Percentiles rank a stretch among this genome's conserved stretches.
These are phyloP conservation scores for Scolopax bukidnonensis DNA, from an alignment of 2,797 vertebrate species.

Conservation along the genomic window DNA sequence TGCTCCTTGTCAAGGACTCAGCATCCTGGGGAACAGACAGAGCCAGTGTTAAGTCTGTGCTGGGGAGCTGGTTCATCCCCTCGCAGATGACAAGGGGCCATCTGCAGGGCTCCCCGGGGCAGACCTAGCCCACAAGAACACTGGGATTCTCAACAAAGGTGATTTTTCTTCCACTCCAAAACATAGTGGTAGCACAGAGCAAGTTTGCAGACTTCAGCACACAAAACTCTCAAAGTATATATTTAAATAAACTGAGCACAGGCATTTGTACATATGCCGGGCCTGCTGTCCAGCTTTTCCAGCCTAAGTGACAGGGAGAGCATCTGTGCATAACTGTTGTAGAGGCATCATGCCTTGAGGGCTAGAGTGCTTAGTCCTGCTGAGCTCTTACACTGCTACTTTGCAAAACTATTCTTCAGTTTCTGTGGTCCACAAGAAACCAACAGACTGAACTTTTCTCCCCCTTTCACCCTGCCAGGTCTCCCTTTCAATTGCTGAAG, in stretches of 20 bases:
- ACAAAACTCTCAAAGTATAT: neutral
- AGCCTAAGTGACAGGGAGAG: neutral
- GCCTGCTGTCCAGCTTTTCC: conserved; percentile 4
- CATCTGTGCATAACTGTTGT: neutral
- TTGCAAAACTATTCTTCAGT: neutral
- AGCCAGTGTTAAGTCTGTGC: neutral
- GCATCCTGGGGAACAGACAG: neutral
- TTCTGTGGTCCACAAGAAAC: neutral
- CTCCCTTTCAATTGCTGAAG: neutral
- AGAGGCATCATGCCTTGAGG: neutral
- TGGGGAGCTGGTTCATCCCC: neutral
- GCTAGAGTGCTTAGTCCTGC: neutral
- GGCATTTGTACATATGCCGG: neutral
- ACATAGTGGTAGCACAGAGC: neutral
- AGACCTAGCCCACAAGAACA: rapidly evolving
- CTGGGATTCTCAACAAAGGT: neutral
- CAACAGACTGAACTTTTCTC: neutral
- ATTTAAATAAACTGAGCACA: conserved; percentile 28
- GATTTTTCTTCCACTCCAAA: neutral
- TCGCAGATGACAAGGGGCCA: neutral
- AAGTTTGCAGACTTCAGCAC: neutral
- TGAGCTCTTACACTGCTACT: neutral
- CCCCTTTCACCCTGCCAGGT: neutral
- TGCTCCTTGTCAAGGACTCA: neutral
- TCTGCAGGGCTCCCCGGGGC: neutral